Evolutionary conservation across 2,113 vertebrate species (phyloP), one percentile per base, ranked within the genome.

Genomic region (Catagonus wagneri): DNA sequence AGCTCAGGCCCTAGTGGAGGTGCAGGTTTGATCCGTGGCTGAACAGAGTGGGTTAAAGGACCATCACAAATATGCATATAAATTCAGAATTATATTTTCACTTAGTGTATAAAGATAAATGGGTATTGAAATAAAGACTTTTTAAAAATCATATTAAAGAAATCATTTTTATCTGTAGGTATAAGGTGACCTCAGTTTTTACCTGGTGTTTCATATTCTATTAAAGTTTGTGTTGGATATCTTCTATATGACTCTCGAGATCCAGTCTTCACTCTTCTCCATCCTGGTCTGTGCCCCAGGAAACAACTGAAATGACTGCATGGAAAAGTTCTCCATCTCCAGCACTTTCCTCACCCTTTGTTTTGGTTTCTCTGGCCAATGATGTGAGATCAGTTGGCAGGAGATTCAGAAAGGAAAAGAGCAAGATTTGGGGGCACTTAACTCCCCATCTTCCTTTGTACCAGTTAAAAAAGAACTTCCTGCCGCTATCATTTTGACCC

Each of bases 271-370:
- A 32, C 17, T 13, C 16, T 23, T 22, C 52, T 19, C 14, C 11
- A 44, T 6, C 1, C 13, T 71, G 11, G 7, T 32, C 39, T 44
- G 39, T 16, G 2, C 17, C 44, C 15, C 36, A 6, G 12, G 4
- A 44, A 16, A 68, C 65, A 50, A 44, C 3, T 56, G n/a, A 34
- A 71, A 23, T 0, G 5, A 29, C 3, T 32, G 0, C 6, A 1
- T 25, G 3, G 16, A 23, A 52, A 17, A 54, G 7, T 7, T 56
- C 60, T 15, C 3, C 0, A 6, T 29, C 6, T 63, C 10, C 2
- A 65, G 23, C 2, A 39, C 4, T 14, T 69, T 14, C 2, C n/a
- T n/a, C n/a, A 3, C 20, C 1, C 13, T 3, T 2, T 63, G 15
- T 32, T 32, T 85, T 52, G 29, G 3, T 11, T 71, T 32, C 2